Evolutionary conservation across 2,797 vertebrate genomes (phyloP).

Genomic region (Danio albolineatus): DNA sequence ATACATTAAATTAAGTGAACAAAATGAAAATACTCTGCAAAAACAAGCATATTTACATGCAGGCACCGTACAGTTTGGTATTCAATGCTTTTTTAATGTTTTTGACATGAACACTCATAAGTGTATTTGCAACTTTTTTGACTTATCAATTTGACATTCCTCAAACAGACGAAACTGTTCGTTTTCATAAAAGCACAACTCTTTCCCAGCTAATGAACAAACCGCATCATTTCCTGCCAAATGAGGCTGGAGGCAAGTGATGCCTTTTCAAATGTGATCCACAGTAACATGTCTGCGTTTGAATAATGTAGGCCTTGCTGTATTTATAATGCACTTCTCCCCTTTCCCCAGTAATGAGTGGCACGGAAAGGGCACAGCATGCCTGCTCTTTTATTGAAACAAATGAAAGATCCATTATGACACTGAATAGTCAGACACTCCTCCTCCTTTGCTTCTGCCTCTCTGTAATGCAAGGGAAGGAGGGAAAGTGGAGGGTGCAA

Average conservation of each 20-base stretch:
- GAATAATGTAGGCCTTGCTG: slow-evolving; percentile 57
- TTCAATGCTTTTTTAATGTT: slow-evolving; percentile 21
- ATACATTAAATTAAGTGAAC: neutral
- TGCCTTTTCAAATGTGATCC: slow-evolving; percentile 37
- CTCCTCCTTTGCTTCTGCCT: slow-evolving; percentile 13
- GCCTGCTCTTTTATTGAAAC: slow-evolving; percentile 71
- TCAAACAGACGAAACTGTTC: neutral
- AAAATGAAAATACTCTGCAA: neutral
- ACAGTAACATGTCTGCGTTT: slow-evolving; percentile 33
- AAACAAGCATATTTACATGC: neutral
- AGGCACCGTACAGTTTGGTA: neutral
- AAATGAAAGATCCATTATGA: slow-evolving; percentile 75
- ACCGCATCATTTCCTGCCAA: slow-evolving; percentile 35
- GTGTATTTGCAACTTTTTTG: slow-evolving; percentile 16
- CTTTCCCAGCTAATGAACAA: slow-evolving; percentile 41
- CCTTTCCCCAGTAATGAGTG: slow-evolving; percentile 59
- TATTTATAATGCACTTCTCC: slow-evolving; percentile 50
- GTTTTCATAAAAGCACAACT: neutral
- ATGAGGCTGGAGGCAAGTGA: slow-evolving; percentile 24
- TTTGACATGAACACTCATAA: neutral
- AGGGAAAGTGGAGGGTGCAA: slow-evolving; percentile 42
- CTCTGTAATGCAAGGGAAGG: slow-evolving; percentile 65
- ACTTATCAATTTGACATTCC: neutral
- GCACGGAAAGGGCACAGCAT: slow-evolving; percentile 61
- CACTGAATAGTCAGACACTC: slow-evolving; percentile 48